Evolutionary conservation across 64 coral and sea anemone genomes (phyloP).

Genomic region (Platygyra sinensis): DNA sequence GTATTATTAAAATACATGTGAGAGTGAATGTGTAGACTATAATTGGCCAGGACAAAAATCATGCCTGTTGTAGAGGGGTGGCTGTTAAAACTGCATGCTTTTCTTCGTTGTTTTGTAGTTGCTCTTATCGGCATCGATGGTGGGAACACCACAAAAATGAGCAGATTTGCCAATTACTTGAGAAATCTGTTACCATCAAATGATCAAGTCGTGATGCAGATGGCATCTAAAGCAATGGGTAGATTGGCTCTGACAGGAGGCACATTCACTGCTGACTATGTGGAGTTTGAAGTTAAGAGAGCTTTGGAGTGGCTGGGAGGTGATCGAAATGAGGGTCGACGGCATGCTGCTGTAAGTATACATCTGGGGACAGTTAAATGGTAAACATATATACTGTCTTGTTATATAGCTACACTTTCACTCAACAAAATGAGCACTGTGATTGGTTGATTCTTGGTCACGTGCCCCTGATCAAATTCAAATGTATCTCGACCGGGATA

Average conservation of each 20-base stretch:
- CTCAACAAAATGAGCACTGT: too few relatives aligned
- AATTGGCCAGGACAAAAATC: too few relatives aligned
- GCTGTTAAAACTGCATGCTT: too few relatives aligned
- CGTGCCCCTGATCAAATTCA: too few relatives aligned
- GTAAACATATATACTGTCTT: too few relatives aligned
- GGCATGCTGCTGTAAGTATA: slow-evolving; percentile 88
- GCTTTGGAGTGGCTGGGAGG: slow-evolving; percentile 95
- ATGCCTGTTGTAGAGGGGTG: too few relatives aligned
- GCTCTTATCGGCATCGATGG: slow-evolving; percentile 93
- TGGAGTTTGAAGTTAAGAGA: slow-evolving; percentile 96
- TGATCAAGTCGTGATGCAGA: slow-evolving; percentile 94
- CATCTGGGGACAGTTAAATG: too few relatives aligned
- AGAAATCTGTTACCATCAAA: slow-evolving; percentile 93
- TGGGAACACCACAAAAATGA: slow-evolving; percentile 95
- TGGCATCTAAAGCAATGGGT: slow-evolving; percentile 96
- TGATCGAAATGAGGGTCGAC: slow-evolving; percentile 87
- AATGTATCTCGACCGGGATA: too few relatives aligned
- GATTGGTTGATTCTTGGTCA: too few relatives aligned
- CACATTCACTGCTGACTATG: slow-evolving; percentile 98
- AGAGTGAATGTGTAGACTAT: too few relatives aligned
- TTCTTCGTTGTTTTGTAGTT: slow-evolving; percentile 55
- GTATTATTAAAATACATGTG: too few relatives aligned
- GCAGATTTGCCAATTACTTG: slow-evolving; percentile 96
- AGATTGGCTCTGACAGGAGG: slow-evolving; percentile 88
- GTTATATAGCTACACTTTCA: too few relatives aligned